Conservation (phyloP, 2,888 invertebrate genomes). For the Tenthredo livida region DNA sequence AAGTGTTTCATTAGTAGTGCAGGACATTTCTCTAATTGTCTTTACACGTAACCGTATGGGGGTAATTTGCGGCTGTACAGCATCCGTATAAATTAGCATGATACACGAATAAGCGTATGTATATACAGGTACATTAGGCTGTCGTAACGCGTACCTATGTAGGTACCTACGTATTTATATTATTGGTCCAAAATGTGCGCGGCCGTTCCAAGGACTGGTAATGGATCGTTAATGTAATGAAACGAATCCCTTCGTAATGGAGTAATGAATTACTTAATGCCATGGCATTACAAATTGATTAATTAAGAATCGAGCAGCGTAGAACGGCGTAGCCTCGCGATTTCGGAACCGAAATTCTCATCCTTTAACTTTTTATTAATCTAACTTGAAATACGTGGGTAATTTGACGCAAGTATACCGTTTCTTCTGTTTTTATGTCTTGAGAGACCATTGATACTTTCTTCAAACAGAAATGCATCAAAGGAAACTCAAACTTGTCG, state of each 20-base stretch:
- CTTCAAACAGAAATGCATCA: conserved; percentile 63
- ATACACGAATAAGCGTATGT: conserved; percentile 3
- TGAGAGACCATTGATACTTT: conserved; percentile 55
- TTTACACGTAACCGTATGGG: background rate
- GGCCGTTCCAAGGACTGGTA: conserved; percentile 41
- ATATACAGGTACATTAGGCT: conserved; percentile 11
- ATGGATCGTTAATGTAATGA: conserved; percentile 46
- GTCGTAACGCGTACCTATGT: conserved; percentile 5
- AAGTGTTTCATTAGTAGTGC: background rate
- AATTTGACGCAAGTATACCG: background rate
- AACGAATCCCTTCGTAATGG: conserved; percentile 41
- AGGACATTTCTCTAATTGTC: background rate
- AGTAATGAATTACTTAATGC: conserved; percentile 50
- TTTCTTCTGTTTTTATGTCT: conserved; percentile 10
- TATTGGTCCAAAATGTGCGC: conserved; percentile 24
- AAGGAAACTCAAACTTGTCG: conserved; percentile 62
- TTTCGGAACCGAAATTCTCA: background rate
- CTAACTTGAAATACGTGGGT: conserved; percentile 23
- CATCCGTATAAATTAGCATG: conserved; percentile 11
- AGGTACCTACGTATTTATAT: conserved; percentile 18
- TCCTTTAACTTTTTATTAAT: background rate
- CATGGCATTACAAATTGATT: conserved; percentile 33
- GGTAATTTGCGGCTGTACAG: background rate
- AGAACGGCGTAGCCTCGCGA: background rate
- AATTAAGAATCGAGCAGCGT: conserved; percentile 32